Percentiles rank a stretch among this genome's conserved stretches.
These are phyloP conservation scores for Glyphotaelius pellucidus DNA, from an alignment of 2,888 invertebrate genomes.

Conservation along the genomic window DNA sequence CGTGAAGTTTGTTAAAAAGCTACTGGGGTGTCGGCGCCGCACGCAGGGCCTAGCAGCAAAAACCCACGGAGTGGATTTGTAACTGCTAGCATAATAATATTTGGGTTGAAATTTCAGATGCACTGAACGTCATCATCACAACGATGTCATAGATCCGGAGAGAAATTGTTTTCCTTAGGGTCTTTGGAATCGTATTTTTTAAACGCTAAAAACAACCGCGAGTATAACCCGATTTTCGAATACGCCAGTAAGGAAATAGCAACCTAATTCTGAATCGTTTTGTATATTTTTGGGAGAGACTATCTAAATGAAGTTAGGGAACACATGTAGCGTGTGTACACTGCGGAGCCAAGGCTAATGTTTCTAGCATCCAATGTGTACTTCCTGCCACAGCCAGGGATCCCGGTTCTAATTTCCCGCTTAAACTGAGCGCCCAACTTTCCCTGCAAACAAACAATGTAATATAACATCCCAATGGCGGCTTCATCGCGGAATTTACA, in stretches of 20 bases:
- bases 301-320: not conserved
- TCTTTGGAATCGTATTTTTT: too few relatives aligned
- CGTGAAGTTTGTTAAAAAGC: too few relatives aligned
- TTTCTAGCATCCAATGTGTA: constrained; percentile 13
- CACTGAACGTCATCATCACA: too few relatives aligned
- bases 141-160: too few relatives aligned
- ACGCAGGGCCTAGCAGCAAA: too few relatives aligned
- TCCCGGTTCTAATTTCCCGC: constrained; percentile 23
- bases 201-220: not conserved
- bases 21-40: too few relatives aligned
- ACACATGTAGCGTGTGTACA: not conserved
- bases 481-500: not conserved
- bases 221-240: not conserved
- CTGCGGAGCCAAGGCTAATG: not conserved
- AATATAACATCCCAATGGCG: not conserved
- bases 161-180: too few relatives aligned
- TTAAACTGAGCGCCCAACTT: constrained; percentile 4
- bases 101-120: too few relatives aligned
- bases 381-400: not conserved
- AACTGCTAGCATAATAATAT: too few relatives aligned
- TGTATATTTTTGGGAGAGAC: not conserved
- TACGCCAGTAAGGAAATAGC: not conserved
- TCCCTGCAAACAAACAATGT: not conserved
- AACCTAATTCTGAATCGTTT: not conserved
- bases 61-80: too few relatives aligned